Evolutionary conservation across 2,888 invertebrate species (phyloP), one percentile per base, ranked within the genome.

Genomic region (Pandemis heparana): DNA sequence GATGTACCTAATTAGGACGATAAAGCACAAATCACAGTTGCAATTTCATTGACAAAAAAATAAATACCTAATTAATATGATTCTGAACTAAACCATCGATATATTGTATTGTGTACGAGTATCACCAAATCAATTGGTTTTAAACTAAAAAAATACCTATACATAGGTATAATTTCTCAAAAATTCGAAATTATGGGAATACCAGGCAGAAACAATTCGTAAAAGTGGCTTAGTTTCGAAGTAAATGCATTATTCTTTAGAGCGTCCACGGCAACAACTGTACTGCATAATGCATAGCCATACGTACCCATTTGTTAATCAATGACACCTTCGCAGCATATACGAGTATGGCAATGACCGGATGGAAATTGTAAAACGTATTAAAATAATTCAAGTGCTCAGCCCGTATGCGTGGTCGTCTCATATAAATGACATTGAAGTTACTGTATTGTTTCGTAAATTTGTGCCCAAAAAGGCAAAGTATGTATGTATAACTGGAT

Each of bases 291-390:
- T 53, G 53, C 53, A 53, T 18, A 53, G 18, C 53, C 8, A 53
- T 53, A 53, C 8, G 7, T 53, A 53, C 18, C 16, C 18, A 53
- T 53, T 53, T 53, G 53, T 18, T 16, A 9, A 53, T 53, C 53
- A 53, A 53, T 53, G 16, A 9, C 3, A 53, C 18, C 53, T 9
- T 53, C 18, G 53, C 9, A 53, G 9, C 53, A 18, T 23, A 56
- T 56, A 56, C 56, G 23, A 18, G 23, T 56, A 23, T 56, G 18
- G 23, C 56, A 56, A 56, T 56, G 23, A 56, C 56, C 56, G 56
- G 56, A 56, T 56, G 23, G 56, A 56, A 56, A 56, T 56, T 56
- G 32, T 65, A 32, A 38, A 65, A 23, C 56, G 51, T 51, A 53
- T 53, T 53, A 8, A 56, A 56, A 56, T 23, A 23, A 56, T 56